Evolutionary conservation across 2,888 invertebrate species (phyloP), one percentile per base, ranked within the genome.

Genomic region (Orchesellides sinensis): DNA sequence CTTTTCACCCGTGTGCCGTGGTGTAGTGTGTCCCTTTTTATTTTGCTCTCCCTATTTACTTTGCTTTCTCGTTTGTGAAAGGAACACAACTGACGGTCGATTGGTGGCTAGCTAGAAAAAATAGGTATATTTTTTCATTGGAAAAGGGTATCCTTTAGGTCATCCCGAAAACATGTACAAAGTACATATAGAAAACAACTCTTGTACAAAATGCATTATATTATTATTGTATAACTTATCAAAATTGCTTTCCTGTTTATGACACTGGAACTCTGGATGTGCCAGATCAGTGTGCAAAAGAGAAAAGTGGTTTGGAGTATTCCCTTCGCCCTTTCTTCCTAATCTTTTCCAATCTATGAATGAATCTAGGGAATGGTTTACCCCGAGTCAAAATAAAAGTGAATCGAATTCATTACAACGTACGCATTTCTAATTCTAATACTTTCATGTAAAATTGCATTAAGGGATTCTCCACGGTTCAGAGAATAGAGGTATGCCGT

Each of bases 371-470:
- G n/a, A n/a, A n/a, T n/a, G n/a, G n/a, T 21, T 8, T 52, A 17
- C 52, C n/a, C n/a, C n/a, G n/a, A n/a, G 17, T 17, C 56, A 47
- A 73, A 68, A 56, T 66, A 75, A 78, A 83, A 72, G 77, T 78
- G 83, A 78, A 83, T 72, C 75, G 78, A 83, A 83, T 83, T 83
- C 83, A 83, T 78, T 73, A 83, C 61, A 72, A n/a, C n/a, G n/a
- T n/a, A n/a, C n/a, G n/a, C n/a, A n/a, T n/a, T n/a, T n/a, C n/a
- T n/a, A n/a, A n/a, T 40, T 66, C 35, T 63, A 63, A 63, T 63
- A 40, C 40, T 59, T 73, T 74, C 49, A 77, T 32, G n/a, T n/a
- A 73, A 77, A 83, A 83, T 83, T 77, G 49, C 83, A 83, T 83
- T 83, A 83, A 78, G 77, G 63, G 83, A 83, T 83, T 83, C 78